phyloP scores from a whole-genome alignment of 1,140 invertebrate species.

The Drosophila grimshawi region DNA sequence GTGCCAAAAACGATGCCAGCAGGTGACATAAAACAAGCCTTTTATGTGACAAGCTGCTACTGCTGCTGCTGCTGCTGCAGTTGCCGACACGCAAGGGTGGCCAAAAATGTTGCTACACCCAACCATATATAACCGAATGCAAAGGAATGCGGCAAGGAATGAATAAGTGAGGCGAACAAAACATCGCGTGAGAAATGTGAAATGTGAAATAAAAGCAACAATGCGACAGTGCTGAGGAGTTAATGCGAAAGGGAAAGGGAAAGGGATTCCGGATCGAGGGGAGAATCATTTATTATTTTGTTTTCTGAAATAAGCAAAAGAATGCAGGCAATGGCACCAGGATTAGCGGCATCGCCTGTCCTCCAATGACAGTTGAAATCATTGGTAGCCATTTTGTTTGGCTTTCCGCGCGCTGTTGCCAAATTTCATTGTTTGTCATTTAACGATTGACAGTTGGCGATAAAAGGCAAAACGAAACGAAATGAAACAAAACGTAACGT shows the following conservation, averaged over 20 bases:
- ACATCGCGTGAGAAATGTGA: constrained; percentile 62
- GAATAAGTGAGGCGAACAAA: constrained; percentile 34
- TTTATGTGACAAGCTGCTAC: constrained; percentile 64
- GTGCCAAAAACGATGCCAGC: constrained; percentile 29
- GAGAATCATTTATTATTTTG: constrained; percentile 76
- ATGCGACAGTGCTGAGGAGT: neutral
- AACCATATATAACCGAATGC: neutral
- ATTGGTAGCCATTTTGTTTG: constrained; percentile 63
- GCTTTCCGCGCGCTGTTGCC: constrained; percentile 43
- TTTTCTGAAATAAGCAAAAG: constrained; percentile 59
- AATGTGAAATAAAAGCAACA: constrained; percentile 39
- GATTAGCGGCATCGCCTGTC: constrained; percentile 61
- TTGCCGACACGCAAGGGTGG: constrained; percentile 70
- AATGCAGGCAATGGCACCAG: constrained; percentile 57
- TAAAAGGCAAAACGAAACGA: constrained; percentile 41
- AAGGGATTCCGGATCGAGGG: neutral
- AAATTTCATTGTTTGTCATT: constrained; percentile 81
- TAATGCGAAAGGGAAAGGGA: neutral
- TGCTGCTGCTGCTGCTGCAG: constrained; percentile 57
- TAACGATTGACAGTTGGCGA: constrained; percentile 77
- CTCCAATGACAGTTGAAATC: constrained; percentile 67
- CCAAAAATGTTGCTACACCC: constrained; percentile 12
- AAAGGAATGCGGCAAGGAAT: constrained; percentile 48
- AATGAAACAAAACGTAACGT: constrained; percentile 31
- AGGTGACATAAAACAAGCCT: constrained; percentile 79